Conservation (phyloP, 1,140 invertebrate genomes). For the Mycetomoellerius zeteki region DNA sequence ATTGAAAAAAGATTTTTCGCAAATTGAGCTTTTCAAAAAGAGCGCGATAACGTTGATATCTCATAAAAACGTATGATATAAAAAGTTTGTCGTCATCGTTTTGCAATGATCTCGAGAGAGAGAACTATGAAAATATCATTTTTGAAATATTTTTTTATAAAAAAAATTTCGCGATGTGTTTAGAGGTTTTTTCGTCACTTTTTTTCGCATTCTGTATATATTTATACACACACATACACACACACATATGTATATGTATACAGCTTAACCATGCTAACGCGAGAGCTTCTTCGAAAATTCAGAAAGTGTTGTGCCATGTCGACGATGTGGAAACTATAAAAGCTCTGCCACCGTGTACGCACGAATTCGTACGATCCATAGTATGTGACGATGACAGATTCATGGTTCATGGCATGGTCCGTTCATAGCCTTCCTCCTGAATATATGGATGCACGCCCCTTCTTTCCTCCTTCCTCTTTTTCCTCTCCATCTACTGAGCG, state of each 20-base stretch:
- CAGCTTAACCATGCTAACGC: background rate
- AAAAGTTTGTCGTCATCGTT: background rate
- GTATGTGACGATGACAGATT: conserved; percentile 83
- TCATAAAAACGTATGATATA: background rate
- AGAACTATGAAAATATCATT: background rate
- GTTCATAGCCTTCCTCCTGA: conserved; percentile 41
- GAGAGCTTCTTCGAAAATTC: conserved; percentile 45
- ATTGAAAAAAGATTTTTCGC: background rate
- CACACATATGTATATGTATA: background rate
- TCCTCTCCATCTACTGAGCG: conserved; percentile 63
- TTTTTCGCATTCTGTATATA: conserved; percentile 53
- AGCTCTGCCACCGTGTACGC: conserved; percentile 65
- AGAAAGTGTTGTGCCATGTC: conserved; percentile 31
- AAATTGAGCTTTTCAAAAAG: background rate
- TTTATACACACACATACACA: background rate
- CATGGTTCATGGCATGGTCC: conserved; percentile 77
- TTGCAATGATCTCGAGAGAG: background rate
- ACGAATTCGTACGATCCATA: conserved; percentile 55
- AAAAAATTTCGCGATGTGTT: background rate
- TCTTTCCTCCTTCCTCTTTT: conserved; percentile 39
- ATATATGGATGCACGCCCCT: conserved; percentile 49
- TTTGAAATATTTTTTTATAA: background rate
- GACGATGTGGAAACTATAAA: conserved; percentile 79
- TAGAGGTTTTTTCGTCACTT: conserved; percentile 28
- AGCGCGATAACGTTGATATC: background rate